Conservation (phyloP, 2,113 vertebrate genomes). For the Microtus richardsoni region DNA sequence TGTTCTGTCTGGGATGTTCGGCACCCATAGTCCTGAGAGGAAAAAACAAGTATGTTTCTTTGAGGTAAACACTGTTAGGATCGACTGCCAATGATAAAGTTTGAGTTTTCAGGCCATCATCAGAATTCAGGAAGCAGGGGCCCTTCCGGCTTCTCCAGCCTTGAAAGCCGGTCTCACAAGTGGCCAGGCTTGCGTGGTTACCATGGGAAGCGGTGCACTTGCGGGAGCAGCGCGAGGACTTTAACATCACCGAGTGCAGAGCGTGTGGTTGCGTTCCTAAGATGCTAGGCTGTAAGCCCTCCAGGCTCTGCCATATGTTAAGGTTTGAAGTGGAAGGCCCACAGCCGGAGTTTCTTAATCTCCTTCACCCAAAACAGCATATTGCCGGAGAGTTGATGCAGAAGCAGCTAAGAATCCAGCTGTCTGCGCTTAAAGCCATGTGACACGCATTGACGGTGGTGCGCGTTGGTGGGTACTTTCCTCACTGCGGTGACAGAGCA, state of each 20-base stretch:
- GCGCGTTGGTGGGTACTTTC: background rate
- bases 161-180: background rate
- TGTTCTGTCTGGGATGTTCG: too few species aligned
- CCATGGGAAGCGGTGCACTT: background rate
- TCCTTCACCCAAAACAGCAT: background rate
- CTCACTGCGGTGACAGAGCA: background rate
- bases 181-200: background rate
- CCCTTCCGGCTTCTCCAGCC: background rate
- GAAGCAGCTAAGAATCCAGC: background rate
- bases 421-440: background rate
- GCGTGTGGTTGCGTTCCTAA: background rate
- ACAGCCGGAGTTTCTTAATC: background rate
- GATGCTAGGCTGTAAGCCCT: background rate
- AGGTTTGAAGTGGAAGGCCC: background rate
- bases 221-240: accelerated
- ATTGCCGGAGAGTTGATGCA: background rate
- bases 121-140: constrained; percentile 37
- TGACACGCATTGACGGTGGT: too few species aligned
- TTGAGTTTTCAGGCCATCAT: constrained; percentile 2
- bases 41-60: background rate
- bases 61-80: background rate
- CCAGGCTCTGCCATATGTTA: background rate
- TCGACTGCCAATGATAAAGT: background rate
- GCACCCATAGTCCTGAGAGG: background rate
- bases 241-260: background rate